These are phyloP conservation scores for cat (Felis catus) DNA, from an alignment of 2,113 vertebrate genomes.

Conservation along the genomic window F.catus_Fca126_mat1.0 CM031411.1:88095501-88096000, in stretches of 20 bases:
- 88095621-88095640: background rate
- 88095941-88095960: slow-evolving; percentile 11
- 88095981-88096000: background rate
- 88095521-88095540: background rate
- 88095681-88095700: slow-evolving; percentile 22
- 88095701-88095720: slow-evolving; percentile 50
- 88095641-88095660: background rate
- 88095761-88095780: slow-evolving; percentile 52
- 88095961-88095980: background rate
- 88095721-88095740: slow-evolving; percentile 16
- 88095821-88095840: slow-evolving; percentile 65
- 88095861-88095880: slow-evolving; percentile 59
- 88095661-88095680: background rate
- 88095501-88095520: slow-evolving; percentile 17
- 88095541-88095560: slow-evolving; percentile 7
- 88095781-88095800: slow-evolving; percentile 57
- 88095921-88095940: slow-evolving; percentile 21
- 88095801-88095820: slow-evolving; percentile 49
- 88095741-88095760: slow-evolving; percentile 45
- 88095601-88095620: background rate
- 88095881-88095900: background rate
- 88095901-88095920: slow-evolving; percentile 31
- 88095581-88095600: background rate
- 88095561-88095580: background rate
- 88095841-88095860: slow-evolving; percentile 38